phyloP scores from a whole-genome alignment of 2,113 vertebrate genomes.

The Megatriorchis doriae region DNA sequence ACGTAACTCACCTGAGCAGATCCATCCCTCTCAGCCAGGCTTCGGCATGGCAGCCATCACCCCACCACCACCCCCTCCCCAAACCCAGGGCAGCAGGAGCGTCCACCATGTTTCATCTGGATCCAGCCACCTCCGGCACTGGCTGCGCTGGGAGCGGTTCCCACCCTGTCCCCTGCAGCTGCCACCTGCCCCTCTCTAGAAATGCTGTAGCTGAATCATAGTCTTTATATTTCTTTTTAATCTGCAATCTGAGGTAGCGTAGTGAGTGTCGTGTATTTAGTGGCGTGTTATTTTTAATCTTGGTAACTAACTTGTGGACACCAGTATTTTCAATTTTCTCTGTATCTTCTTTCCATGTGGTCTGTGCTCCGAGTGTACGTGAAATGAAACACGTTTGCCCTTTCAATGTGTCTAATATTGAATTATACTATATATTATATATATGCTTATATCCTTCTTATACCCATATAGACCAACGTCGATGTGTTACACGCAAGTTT shows the following conservation, averaged over 20 bases:
- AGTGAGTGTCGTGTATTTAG: constrained; percentile 72
- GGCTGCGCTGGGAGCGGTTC: constrained; percentile 41
- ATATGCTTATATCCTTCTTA: constrained; percentile 91
- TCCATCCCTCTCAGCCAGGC: not conserved
- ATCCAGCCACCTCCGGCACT: not conserved
- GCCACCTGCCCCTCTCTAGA: constrained; percentile 3
- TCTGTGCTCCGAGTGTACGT: constrained; percentile 84
- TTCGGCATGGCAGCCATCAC: not conserved
- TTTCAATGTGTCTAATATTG: constrained; percentile 85
- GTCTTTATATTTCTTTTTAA: constrained; percentile 70
- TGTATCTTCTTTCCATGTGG: constrained; percentile 71
- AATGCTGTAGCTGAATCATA: constrained; percentile 62
- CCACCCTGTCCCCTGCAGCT: constrained; percentile 49
- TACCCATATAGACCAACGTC: constrained; percentile 85
- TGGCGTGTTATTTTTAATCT: constrained; percentile 74
- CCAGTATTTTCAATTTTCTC: constrained; percentile 67
- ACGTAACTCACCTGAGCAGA: not conserved
- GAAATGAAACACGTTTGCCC: constrained; percentile 83
- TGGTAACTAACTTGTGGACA: constrained; percentile 68
- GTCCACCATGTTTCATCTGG: not conserved
- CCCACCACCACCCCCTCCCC: not conserved
- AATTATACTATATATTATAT: constrained; percentile 89
- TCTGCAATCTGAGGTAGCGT: constrained; percentile 70
- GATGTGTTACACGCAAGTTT: constrained; percentile 94
- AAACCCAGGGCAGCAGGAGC: constrained; percentile 1